phyloP scores from a whole-genome alignment of 2,797 vertebrate genomes.

The Phoebastria nigripes region DNA sequence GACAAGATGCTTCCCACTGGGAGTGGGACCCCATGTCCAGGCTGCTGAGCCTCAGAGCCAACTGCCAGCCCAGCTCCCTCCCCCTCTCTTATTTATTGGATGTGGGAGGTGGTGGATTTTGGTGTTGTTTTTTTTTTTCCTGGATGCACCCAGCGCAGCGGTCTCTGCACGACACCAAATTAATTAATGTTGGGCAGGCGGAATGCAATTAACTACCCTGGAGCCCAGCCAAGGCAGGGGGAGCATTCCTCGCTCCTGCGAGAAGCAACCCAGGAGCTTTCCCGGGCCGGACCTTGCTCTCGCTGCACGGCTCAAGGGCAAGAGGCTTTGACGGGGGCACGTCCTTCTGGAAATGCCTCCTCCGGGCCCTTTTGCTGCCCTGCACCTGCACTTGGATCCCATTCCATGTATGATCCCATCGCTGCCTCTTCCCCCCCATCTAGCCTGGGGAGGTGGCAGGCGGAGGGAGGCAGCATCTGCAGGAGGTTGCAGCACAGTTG shows the following conservation, averaged over 20 bases:
- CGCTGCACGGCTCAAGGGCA: rapidly evolving
- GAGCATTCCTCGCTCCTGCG: background rate
- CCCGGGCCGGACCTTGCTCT: background rate
- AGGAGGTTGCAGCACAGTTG: conserved; percentile 6
- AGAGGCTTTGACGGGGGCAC: background rate
- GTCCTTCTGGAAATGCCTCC: background rate
- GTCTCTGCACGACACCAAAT: conserved; percentile 47
- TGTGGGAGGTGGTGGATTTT: background rate
- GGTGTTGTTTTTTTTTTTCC: background rate
- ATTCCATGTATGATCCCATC: rapidly evolving
- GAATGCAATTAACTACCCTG: conserved; percentile 60
- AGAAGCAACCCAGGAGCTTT: background rate
- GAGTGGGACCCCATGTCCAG: rapidly evolving
- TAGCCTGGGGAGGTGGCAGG: background rate
- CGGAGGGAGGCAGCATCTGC: background rate
- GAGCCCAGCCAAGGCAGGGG: conserved; percentile 32
- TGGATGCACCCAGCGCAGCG: background rate
- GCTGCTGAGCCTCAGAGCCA: rapidly evolving
- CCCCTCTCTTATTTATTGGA: background rate
- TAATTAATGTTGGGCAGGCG: conserved; percentile 43
- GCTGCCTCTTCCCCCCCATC: background rate
- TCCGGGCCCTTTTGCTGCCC: background rate
- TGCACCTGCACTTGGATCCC: background rate
- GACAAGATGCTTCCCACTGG: background rate
- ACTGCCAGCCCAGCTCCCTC: background rate